Evolutionary conservation across 2,888 invertebrate species (phyloP), one percentile per base, ranked within the genome.

Genomic region (Chrysolina haemoptera): DNA sequence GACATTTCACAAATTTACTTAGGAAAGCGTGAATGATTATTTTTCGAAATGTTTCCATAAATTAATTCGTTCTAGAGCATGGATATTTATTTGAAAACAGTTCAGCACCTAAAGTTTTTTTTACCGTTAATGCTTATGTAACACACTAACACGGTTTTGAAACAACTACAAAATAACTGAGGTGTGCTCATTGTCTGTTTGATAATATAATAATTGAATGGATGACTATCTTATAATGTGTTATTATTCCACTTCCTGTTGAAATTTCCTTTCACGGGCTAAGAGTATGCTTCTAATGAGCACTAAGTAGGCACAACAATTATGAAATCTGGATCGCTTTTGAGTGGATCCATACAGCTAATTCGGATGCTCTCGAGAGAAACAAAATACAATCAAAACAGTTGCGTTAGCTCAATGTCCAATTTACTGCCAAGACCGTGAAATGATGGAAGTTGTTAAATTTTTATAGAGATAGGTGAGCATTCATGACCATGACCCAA

Each of bases 1-100:
- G 16, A 18, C 41, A 55, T 67, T 67, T 41, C 53, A 67, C 4
- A 22, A 53, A 53, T 20, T 6, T 67, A 20, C 48, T 53, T 9
- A 53, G 53, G 53, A 67, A 53, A 67, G 67, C 67, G 67, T 67
- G 35, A 67, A 67, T 40, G 50, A 67, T 41, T 18, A 40, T 67
- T 67, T 40, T 50, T 65, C 65, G 50, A 66, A 50, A 67, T 55
- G 40, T 67, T 50, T 40, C 20, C 40, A 55, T 67, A 11, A 53
- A 27, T 67, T 48, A 50, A 55, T 67, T 22, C 40, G 48, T 18
- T 35, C 35, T 43, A 53, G 48, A 20, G 67, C 40, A 67, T 53
- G 53, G 53, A 12, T 66, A 67, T 55, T 67, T 59, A 59, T 59
- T 59, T 11, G 53, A 59, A 59, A 27, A 59, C 22, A 59, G 27